phyloP scores from a whole-genome alignment of 2,113 vertebrate genomes.

The Alectura lathami region DNA sequence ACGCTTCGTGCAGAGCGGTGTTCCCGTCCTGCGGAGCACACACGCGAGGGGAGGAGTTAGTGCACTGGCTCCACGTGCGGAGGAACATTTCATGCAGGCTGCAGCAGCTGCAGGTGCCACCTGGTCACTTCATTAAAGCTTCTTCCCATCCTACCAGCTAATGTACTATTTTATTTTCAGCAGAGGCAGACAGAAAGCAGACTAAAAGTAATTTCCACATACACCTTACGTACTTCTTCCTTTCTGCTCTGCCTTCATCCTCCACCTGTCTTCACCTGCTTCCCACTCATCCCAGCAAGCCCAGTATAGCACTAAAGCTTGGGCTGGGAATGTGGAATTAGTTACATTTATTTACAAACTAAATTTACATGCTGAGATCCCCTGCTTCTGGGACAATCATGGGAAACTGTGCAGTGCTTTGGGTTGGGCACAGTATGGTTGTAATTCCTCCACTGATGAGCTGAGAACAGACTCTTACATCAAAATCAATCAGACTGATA shows the following conservation, averaged over 20 bases:
- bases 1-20: conserved; percentile 92
- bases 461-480: neutral
- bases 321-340: neutral
- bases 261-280: neutral
- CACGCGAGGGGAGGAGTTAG: neutral
- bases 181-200: neutral
- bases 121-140: neutral
- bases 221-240: neutral
- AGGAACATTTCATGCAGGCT: neutral
- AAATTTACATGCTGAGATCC: neutral
- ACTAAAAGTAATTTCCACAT: neutral
- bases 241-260: neutral
- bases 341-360: neutral
- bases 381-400: neutral
- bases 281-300: neutral
- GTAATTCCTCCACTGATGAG: neutral
- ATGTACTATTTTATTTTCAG: neutral
- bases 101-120: fast-evolving
- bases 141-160: neutral
- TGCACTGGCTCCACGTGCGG: neutral
- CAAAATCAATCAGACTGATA: neutral
- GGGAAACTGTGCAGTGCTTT: neutral
- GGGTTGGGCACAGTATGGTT: fast-evolving
- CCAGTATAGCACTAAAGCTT: neutral
- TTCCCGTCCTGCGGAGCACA: conserved; percentile 86